Evolutionary conservation across 2,888 invertebrate species (phyloP).

Genomic region (Scelioninae gen. 2): DNA sequence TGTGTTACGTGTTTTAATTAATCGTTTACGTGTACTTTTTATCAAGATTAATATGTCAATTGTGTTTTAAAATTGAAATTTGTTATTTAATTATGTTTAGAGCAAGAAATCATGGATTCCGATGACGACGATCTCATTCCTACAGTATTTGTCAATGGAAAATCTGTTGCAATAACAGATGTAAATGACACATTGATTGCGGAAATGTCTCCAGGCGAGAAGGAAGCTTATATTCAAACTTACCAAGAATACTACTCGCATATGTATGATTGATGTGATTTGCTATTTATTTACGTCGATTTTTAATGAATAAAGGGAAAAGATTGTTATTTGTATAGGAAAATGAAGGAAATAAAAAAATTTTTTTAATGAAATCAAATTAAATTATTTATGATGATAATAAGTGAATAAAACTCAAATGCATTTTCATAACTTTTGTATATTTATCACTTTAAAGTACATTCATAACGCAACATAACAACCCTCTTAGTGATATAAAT

Average conservation of each 20-base stretch:
- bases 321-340: background rate
- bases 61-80: slow-evolving; percentile 9
- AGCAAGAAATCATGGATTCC: slow-evolving; percentile 85
- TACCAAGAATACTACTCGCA: slow-evolving; percentile 96
- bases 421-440: slow-evolving; percentile 56
- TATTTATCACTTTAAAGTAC: slow-evolving; percentile 68
- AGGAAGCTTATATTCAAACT: slow-evolving; percentile 94
- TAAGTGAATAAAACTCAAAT: background rate
- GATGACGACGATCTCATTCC: slow-evolving; percentile 88
- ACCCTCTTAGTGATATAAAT: slow-evolving; percentile 54
- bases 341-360: slow-evolving; percentile 33
- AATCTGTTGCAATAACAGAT: slow-evolving; percentile 87
- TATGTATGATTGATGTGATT: slow-evolving; percentile 82
- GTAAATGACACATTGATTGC: slow-evolving; percentile 91
- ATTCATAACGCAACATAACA: slow-evolving; percentile 69
- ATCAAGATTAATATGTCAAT: slow-evolving; percentile 23
- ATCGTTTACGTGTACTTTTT: too few relatives aligned
- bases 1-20: too few relatives aligned
- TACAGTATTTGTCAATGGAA: slow-evolving; percentile 87
- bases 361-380: too few relatives aligned
- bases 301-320: background rate
- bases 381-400: background rate
- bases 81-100: slow-evolving; percentile 64
- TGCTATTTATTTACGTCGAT: slow-evolving; percentile 13
- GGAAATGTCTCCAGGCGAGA: slow-evolving; percentile 93